Base-by-base conservation (phyloP, 2,113 vertebrate species). In the Gnathonemus longibarbis region DNA sequence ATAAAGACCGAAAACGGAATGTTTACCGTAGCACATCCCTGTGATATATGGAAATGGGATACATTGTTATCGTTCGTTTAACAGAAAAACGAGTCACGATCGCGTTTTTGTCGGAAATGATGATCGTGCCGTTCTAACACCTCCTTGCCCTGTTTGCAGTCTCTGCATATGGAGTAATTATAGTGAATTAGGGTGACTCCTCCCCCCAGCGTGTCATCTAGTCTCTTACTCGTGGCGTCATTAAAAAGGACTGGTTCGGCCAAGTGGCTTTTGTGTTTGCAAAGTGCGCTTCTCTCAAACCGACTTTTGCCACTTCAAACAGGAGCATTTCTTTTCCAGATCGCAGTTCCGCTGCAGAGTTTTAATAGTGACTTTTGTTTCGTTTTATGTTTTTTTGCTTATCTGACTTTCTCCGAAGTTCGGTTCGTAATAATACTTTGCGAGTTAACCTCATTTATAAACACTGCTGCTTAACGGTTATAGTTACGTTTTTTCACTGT, bases 251-350 rank as follows among this genome's bases (percentile, higher is more conserved):
- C 95, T 95, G 94, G 94, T 90, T 83, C 3, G 24, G 19, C 7
- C 0, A 70, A 39, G 7, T 13, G n/a, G 50, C 93, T 91, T 93
- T 94, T 92, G 92, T 92, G 93, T 91, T 4, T 88, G 91, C 91
- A 94, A 93, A 90, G 93, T 92, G 88, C 93, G 91, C 91, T 92
- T 93, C 89, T 4, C 35, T 92, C 90, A 92, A 85, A 94, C 89
- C 70, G 86, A 92, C 90, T 42, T 21, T 17, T 56, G 27, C 74
- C 21, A 84, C 88, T 84, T 21, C 27, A 15, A 83, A 56, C 35
- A 5, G 56, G 1, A 35, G 19, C 53, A 13, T 50, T 39, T 2
- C 27, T 31, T 39, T 42, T 62, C 50, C 74, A 42, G 45, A 46
- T 62, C 50, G 35, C 50, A 21, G n/a, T 11, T 27, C 35, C 56